These are phyloP conservation scores for Phaethornis superciliosus DNA, from an alignment of 2,113 vertebrate genomes.

Conservation along the genomic window DNA sequence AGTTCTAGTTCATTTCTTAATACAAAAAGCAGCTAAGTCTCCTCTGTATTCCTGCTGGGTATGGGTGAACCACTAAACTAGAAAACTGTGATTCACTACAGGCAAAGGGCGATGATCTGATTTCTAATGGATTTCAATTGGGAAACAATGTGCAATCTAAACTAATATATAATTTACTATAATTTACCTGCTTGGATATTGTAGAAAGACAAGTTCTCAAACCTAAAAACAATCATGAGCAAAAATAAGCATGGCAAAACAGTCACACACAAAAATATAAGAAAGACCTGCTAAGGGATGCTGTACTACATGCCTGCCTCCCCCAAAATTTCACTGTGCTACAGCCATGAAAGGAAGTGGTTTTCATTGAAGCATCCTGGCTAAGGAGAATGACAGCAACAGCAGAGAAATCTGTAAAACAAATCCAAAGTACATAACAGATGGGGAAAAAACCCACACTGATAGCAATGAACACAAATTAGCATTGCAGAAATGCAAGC, in stretches of 20 bases:
- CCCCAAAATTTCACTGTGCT: neutral
- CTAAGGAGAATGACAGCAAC: neutral
- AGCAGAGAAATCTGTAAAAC: conserved; percentile 37
- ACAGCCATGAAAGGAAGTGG: neutral
- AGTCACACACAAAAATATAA: neutral
- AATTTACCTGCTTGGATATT: neutral
- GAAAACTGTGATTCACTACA: neutral
- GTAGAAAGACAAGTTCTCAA: neutral
- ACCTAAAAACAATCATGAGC: neutral
- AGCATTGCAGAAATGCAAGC: neutral
- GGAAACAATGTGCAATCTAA: neutral
- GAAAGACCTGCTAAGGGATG: neutral
- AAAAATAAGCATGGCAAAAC: neutral
- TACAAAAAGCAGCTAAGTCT: neutral
- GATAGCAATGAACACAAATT: conserved; percentile 49
- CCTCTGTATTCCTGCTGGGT: neutral
- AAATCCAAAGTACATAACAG: conserved; percentile 40
- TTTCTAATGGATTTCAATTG: neutral
- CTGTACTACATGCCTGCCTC: neutral
- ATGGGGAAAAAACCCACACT: conserved; percentile 6
- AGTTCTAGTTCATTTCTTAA: neutral
- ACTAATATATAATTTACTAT: neutral
- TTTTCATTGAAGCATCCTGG: conserved; percentile 7
- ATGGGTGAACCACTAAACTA: neutral
- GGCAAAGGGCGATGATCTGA: neutral